Conservation (phyloP, 64 coral and sea anemone species). For the Orbicella faveolata region DNA sequence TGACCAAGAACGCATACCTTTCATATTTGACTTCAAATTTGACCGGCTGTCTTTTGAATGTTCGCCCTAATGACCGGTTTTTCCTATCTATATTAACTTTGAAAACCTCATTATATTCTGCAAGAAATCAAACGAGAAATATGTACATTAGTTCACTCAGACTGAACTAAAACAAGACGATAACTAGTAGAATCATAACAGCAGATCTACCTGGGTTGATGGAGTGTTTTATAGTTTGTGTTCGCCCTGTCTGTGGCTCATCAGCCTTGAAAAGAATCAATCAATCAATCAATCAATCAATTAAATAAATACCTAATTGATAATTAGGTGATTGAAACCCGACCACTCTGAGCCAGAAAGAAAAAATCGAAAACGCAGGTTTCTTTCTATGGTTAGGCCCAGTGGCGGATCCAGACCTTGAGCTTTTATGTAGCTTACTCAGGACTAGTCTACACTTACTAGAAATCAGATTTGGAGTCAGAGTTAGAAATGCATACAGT, state of each 20-base stretch:
- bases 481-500: no score
- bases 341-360: no score
- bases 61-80: slow-evolving; percentile 83
- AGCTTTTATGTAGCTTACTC: no score
- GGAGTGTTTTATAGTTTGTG: slow-evolving; percentile 86
- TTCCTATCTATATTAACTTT: slow-evolving; percentile 96
- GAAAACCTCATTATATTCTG: slow-evolving; percentile 94
- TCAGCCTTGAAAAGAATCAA: slow-evolving; percentile 51
- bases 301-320: no score
- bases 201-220: slow-evolving; percentile 88
- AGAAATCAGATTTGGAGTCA: no score
- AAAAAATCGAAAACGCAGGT: no score
- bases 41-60: slow-evolving; percentile 85
- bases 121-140: slow-evolving; percentile 24
- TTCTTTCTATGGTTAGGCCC: no score
- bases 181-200: not conserved
- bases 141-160: not conserved
- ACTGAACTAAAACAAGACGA: not conserved
- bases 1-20: slow-evolving; percentile 51
- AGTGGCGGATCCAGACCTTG: no score
- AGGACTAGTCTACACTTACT: no score
- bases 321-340: no score
- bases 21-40: slow-evolving; percentile 98
- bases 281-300: not conserved
- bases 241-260: slow-evolving; percentile 86